Evolutionary conservation across 2,888 invertebrate genomes (phyloP), one percentile per base, ranked within the genome.

Genomic region (Thalpophila matura): DNA sequence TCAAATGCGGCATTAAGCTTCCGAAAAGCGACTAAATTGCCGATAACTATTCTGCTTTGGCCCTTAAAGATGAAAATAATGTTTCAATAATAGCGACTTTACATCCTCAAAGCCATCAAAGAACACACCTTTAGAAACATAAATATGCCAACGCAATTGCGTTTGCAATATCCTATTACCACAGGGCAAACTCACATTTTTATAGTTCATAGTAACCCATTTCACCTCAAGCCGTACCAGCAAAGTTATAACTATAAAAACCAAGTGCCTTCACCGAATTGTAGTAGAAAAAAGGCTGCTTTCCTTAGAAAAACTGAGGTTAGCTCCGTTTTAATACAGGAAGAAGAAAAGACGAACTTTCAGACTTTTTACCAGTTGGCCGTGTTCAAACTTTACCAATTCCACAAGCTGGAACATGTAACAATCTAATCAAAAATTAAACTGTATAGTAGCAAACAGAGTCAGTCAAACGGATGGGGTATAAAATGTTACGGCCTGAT

Each of bases 401-500:
- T 47, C 54, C 27, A 42, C 29, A 42, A 68, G 40, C 49, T 60
- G 45, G 49, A 61, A 69, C 60, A 66, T 61, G 67, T 66, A 50
- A 64, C 60, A 71, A 64, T 51, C 46, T 67, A 33, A 74, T 79
- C 58, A 74, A 75, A 79, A 72, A 74, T 70, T 74, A 59, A 77
- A 69, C 46, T 35, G 62, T 47, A 65, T 46, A 49, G 59, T 56
- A 70, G 72, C 57, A 64, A 75, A 20, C 63, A 16, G 37, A 58
- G 43, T 58, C 70, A 49, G 67, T 74, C 62, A 66, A 78, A 79
- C 55, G 66, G 74, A 76, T 67, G 60, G 57, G 51, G 49, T 72
- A 69, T 82, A 79, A 84, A 82, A 78, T 76, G 74, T 72, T 72
- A 82, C 72, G 78, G 73, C 51, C 68, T 56, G 70, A 74, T 79